phyloP scores from a whole-genome alignment of 2,888 invertebrate species.

The Lochmaea capreae region DNA sequence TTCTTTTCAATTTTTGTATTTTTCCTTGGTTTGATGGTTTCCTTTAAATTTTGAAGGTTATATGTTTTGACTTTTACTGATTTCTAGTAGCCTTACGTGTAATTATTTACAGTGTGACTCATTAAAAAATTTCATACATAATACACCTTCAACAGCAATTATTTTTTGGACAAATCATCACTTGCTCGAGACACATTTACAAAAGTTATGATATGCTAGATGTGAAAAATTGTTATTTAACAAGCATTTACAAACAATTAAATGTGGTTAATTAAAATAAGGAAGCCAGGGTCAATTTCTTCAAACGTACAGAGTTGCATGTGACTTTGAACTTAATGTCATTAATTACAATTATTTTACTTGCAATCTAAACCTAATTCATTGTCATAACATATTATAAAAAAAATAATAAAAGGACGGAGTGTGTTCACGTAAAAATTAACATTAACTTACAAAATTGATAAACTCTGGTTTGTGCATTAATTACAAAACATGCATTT shows the following conservation, averaged over 20 bases:
- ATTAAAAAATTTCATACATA: no score
- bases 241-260: constrained; percentile 14
- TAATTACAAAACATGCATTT: background rate
- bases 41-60: no score
- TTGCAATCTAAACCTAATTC: constrained; percentile 15
- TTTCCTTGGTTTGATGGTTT: no score
- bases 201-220: background rate
- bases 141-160: background rate
- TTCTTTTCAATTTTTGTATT: no score
- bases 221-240: constrained; percentile 1
- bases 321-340: constrained; percentile 13
- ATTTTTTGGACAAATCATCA: background rate
- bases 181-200: background rate
- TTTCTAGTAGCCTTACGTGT: no score
- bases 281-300: constrained; percentile 20
- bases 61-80: no score
- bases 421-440: constrained; percentile 10
- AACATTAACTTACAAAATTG: background rate
- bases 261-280: constrained; percentile 16
- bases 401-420: constrained; percentile 25
- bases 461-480: background rate
- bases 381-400: constrained; percentile 8
- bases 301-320: background rate
- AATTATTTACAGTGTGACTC: no score
- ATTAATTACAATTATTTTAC: background rate